These are phyloP conservation scores for Drosophila anomalata DNA, from an alignment of 2,888 invertebrate genomes.

Conservation along the genomic window DNA sequence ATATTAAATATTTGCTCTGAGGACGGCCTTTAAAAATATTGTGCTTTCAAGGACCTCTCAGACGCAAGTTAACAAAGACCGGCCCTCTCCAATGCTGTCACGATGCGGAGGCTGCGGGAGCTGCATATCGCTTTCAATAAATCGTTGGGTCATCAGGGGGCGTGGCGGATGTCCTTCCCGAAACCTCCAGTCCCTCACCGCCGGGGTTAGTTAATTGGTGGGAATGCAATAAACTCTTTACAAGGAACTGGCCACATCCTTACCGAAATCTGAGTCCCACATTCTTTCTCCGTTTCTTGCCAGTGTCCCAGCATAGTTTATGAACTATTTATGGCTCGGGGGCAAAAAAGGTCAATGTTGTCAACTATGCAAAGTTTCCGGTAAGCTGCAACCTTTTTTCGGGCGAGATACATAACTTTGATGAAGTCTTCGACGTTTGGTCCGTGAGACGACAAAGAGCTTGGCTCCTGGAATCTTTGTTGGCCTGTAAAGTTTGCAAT, in stretches of 20 bases:
- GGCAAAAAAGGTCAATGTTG: constrained; percentile 65
- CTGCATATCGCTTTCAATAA: too few relatives aligned
- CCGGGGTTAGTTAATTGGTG: background rate
- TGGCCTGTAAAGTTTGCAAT: constrained; percentile 70
- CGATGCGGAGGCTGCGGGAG: background rate
- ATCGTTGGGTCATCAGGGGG: too few relatives aligned
- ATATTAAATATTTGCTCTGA: background rate
- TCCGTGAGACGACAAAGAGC: constrained; percentile 65
- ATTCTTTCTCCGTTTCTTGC: background rate
- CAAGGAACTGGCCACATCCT: constrained; percentile 2
- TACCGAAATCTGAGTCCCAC: background rate
- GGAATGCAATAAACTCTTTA: constrained; percentile 65
- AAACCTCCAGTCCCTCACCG: background rate
- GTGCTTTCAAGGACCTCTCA: background rate
- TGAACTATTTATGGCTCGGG: constrained; percentile 70
- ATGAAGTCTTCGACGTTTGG: constrained; percentile 72
- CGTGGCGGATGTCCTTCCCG: too few relatives aligned
- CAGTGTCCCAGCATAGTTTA: constrained; percentile 56
- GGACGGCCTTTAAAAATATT: background rate
- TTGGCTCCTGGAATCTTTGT: constrained; percentile 15
- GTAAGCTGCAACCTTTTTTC: constrained; percentile 43
- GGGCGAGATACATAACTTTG: constrained; percentile 65
- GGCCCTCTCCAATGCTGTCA: background rate
- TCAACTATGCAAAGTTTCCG: constrained; percentile 69
- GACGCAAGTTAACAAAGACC: background rate